A percentile compares a stretch with the other conserved stretches of the same genome.
Evolutionary conservation across 2,797 vertebrate genomes (phyloP).

Genomic region (Psittacula echo): DNA sequence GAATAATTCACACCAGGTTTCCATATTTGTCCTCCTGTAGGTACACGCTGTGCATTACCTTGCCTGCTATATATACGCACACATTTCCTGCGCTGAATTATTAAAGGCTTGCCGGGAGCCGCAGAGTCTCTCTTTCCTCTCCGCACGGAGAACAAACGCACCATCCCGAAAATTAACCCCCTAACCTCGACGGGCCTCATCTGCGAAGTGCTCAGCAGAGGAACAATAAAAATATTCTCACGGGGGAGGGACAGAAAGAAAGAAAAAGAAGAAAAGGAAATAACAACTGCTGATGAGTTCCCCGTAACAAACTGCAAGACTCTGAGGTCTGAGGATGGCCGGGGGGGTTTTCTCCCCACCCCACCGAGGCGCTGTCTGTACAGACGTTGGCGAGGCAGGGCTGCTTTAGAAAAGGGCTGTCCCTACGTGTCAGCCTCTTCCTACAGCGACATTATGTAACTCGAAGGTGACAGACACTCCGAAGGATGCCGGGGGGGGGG

Average conservation of each 20-base stretch:
- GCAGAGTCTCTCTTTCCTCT: background rate
- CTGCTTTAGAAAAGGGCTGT: conserved; percentile 20
- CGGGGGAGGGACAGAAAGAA: background rate
- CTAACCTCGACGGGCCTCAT: background rate
- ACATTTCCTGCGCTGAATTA: conserved; percentile 54
- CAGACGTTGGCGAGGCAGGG: background rate
- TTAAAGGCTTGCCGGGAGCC: conserved; percentile 43
- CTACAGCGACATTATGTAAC: conserved; percentile 46
- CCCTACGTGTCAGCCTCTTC: conserved; percentile 27
- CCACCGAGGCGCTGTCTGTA: background rate
- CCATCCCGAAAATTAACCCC: background rate
- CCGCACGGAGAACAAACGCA: background rate
- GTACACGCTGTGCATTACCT: conserved; percentile 59
- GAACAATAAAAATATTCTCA: background rate
- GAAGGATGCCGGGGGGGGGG: background rate
- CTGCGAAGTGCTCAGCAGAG: background rate
- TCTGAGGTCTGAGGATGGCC: background rate
- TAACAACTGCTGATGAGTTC: background rate
- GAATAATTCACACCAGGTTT: conserved; percentile 72
- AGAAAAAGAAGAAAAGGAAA: background rate
- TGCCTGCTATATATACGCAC: conserved; percentile 41
- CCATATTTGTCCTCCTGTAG: conserved; percentile 62
- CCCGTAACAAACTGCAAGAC: background rate
- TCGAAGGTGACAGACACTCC: conserved; percentile 36
- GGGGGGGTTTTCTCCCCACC: background rate